Conservation (phyloP, 2,888 invertebrate species). For the Stenichneumon culpator region DNA sequence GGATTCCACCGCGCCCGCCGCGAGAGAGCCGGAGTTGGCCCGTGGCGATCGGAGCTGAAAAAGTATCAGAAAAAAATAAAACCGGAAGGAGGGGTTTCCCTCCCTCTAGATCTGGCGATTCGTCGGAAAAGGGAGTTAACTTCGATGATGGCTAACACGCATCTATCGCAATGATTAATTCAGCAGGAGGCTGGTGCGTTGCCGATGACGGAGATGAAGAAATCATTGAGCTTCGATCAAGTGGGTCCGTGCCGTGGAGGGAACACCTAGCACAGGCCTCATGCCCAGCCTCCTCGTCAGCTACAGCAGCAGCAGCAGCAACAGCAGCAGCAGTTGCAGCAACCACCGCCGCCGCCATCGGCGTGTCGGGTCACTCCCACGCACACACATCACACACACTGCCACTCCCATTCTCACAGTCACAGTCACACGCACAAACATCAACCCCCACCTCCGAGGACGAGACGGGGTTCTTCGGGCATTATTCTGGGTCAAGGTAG, state of each 20-base stretch:
- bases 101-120: not conserved
- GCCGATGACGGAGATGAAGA: conserved; percentile 89
- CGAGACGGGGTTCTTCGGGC: conserved; percentile 84
- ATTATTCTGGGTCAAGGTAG: conserved; percentile 84
- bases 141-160: conserved; percentile 76
- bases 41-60: not conserved
- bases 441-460: conserved; percentile 81
- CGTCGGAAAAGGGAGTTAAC: not conserved
- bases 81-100: not conserved
- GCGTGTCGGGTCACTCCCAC: conserved; percentile 82
- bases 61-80: not conserved
- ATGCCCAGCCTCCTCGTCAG: conserved; percentile 78
- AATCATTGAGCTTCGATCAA: conserved; percentile 88
- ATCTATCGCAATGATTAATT: conserved; percentile 67
- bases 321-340: conserved; percentile 68
- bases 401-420: conserved; percentile 84
- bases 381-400: conserved; percentile 83
- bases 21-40: not conserved
- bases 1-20: not conserved
- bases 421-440: conserved; percentile 84
- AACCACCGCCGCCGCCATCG: conserved; percentile 70
- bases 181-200: conserved; percentile 88
- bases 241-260: conserved; percentile 85
- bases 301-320: conserved; percentile 77
- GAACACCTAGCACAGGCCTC: conserved; percentile 85